These are phyloP conservation scores for Brachionus asplanchnoidis DNA, from an alignment of 1,140 invertebrate genomes.

Conservation along the genomic window DNA sequence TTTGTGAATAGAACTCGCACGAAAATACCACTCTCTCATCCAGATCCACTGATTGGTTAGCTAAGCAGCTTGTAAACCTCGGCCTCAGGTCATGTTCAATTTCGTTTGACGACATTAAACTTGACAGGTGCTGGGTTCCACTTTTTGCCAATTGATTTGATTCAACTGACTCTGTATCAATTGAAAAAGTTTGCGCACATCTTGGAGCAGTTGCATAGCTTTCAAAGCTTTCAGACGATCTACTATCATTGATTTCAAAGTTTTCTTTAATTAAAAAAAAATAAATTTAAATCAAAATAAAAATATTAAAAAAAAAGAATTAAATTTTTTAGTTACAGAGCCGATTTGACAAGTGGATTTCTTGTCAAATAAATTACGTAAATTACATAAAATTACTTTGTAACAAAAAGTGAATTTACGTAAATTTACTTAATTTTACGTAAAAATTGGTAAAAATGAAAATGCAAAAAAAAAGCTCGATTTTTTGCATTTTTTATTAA, in stretches of 20 bases:
- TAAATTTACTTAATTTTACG: too few relatives aligned
- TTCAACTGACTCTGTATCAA: too few relatives aligned
- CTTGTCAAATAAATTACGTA: too few relatives aligned
- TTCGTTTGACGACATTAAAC: neutral
- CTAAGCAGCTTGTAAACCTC: neutral
- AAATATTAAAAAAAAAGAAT: too few relatives aligned
- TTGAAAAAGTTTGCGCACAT: neutral
- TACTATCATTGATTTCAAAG: neutral
- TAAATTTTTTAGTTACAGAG: too few relatives aligned
- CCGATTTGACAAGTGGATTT: too few relatives aligned
- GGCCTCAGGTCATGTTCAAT: neutral
- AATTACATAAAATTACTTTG: too few relatives aligned
- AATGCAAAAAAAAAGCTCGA: too few relatives aligned
- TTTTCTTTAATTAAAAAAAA: slow-evolving; percentile 9
- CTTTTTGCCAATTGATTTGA: too few relatives aligned
- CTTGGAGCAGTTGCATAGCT: neutral
- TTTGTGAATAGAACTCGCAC: neutral
- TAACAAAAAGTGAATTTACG: too few relatives aligned
- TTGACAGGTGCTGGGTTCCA: neutral
- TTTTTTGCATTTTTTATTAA: too few relatives aligned
- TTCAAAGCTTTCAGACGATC: slow-evolving; percentile 3
- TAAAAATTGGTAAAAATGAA: too few relatives aligned
- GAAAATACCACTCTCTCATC: neutral
- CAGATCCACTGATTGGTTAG: neutral
- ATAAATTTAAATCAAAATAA: neutral